phyloP scores from a whole-genome alignment of 2,888 invertebrate genomes.

The Octodonta nipae region DNA sequence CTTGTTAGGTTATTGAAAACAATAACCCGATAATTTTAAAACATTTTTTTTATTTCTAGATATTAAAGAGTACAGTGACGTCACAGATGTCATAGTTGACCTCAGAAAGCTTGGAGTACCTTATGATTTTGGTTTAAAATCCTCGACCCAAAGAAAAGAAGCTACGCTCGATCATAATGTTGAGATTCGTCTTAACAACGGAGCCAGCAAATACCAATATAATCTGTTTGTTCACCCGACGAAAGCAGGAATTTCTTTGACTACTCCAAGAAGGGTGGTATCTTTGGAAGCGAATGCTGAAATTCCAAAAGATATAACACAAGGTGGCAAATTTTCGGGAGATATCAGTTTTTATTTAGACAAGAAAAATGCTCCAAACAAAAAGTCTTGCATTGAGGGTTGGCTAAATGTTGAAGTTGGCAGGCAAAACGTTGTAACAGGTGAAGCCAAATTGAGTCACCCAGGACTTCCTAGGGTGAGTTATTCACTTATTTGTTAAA shows the following conservation, averaged over 20 bases:
- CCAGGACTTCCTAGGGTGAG: constrained; percentile 46
- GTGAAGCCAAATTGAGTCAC: constrained; percentile 51
- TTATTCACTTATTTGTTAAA: too few species aligned
- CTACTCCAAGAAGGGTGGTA: constrained; percentile 55
- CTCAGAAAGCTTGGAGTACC: constrained; percentile 60
- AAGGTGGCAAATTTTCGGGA: constrained; percentile 45
- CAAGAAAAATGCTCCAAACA: constrained; percentile 55
- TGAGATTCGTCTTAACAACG: constrained; percentile 56
- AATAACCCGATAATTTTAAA: too few species aligned
- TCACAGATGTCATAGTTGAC: constrained; percentile 52
- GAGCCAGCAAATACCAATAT: constrained; percentile 58
- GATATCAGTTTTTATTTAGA: constrained; percentile 56
- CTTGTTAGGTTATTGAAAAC: too few species aligned
- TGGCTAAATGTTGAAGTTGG: constrained; percentile 41
- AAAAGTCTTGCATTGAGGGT: constrained; percentile 48
- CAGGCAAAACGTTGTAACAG: constrained; percentile 37
- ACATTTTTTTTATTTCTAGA: too few species aligned
- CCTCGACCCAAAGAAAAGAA: constrained; percentile 48
- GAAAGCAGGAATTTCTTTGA: constrained; percentile 48
- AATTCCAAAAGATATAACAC: constrained; percentile 21
- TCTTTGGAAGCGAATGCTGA: constrained; percentile 42
- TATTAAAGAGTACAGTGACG: constrained; percentile 43
- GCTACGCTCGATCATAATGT: constrained; percentile 50
- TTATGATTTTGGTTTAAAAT: constrained; percentile 59
- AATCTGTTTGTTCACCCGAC: constrained; percentile 51